Base-by-base conservation (phyloP, 2,888 invertebrate species). In the Helicoverpa assulta region DNA sequence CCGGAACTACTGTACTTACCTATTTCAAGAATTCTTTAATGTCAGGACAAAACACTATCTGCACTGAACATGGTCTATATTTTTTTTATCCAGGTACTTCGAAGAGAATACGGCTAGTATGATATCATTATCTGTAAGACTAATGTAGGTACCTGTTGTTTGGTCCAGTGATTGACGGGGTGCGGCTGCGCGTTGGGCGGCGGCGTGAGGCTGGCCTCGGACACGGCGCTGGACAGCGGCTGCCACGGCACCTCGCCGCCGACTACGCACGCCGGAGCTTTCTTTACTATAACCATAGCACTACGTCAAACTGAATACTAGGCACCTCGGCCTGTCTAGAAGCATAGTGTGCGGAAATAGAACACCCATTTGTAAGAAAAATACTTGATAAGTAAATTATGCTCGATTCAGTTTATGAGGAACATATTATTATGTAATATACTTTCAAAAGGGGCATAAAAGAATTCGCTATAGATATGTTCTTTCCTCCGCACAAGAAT, bases 151-250 rank as follows among this genome's bases (percentile, higher is more conserved):
- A 82, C 97, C 96, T 97, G 97, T 85, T 97, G 97, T 88, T 97
- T 97, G 82, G 96, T 96, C 98, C 98, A 98, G 84, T 97, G 97
- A 75, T 88, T 91, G 86, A 93, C 90, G 62, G 92, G 90, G 63
- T 88, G 89, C 63, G 89, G 90, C 75, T 89, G 86, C 69, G 90
- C 86, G 77, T 88, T 85, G 94, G 90, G 90, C 82, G 94, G 94
- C 84, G 95, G 92, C 81, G 88, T 88, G 78, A 95, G 93, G 85
- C 95, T 94, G 62, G 92, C 91, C 89, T 96, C 95, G 60, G 94
- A 93, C 70, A 88, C 93, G 80, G 95, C 94, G 80, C 93, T 91
- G 67, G 95, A 94, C 88, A 95, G 92, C 90, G 96, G 96, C 94
- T 96, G 95, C 96, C 96, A 96, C 88, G 96, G 96, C 92, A 96